Evolutionary conservation across 2,888 invertebrate species (phyloP).

Genomic region (Chymomyza amoena): DNA sequence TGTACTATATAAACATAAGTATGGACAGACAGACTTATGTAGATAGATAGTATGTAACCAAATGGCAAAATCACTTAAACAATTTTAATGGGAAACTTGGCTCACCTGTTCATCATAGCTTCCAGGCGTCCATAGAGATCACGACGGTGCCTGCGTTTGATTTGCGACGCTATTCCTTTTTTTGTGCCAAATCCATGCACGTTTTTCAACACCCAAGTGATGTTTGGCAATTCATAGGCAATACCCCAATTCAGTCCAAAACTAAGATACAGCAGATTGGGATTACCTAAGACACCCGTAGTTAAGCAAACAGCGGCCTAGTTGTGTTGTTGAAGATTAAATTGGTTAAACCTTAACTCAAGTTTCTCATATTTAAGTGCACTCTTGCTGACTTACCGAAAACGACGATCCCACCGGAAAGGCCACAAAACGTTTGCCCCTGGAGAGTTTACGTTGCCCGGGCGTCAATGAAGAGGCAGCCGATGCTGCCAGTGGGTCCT

Average conservation of each 20-base stretch:
- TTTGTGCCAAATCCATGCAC: conserved; percentile 61
- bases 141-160: conserved; percentile 82
- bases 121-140: conserved; percentile 86
- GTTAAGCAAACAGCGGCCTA: conserved; percentile 82
- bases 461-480: conserved; percentile 32
- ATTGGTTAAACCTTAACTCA: background rate
- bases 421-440: conserved; percentile 80
- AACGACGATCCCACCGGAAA: conserved; percentile 81
- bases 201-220: conserved; percentile 80
- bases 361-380: background rate
- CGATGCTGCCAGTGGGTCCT: background rate
- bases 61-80: background rate
- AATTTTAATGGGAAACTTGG: background rate
- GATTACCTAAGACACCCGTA: conserved; percentile 81
- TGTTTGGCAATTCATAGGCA: conserved; percentile 83
- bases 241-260: conserved; percentile 86
- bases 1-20: conserved; percentile 1
- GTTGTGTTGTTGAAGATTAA: background rate
- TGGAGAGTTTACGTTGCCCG: conserved; percentile 58
- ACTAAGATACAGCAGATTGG: conserved; percentile 81
- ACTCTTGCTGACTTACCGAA: conserved; percentile 77
- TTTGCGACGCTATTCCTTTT: conserved; percentile 51
- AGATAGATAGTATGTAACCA: background rate
- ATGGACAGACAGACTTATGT: background rate
- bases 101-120: conserved; percentile 85